These are phyloP conservation scores for Cryptomyrus ogoouensis DNA, from an alignment of 2,113 vertebrate genomes.

Conservation along the genomic window DNA sequence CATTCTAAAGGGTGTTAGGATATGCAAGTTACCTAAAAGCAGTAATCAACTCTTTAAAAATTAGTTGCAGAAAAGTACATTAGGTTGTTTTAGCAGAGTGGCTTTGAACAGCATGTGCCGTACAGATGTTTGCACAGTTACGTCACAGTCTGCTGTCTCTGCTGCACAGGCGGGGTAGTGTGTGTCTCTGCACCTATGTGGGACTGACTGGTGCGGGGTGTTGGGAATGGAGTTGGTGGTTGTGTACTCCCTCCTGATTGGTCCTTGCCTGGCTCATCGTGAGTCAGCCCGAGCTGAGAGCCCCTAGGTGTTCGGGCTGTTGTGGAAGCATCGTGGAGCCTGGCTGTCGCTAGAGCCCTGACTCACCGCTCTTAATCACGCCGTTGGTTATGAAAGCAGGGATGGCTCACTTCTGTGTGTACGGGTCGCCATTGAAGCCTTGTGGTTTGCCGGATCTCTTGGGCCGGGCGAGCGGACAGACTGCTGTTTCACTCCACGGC, in stretches of 20 bases:
- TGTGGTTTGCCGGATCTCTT: neutral
- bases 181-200: neutral
- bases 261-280: neutral
- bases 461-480: neutral
- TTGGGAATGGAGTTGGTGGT: neutral
- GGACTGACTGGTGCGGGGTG: neutral
- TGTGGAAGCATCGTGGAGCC: neutral
- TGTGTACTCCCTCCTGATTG: neutral
- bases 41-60: neutral
- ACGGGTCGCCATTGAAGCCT: neutral
- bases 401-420: neutral
- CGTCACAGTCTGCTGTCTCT: neutral
- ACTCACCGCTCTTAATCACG: neutral
- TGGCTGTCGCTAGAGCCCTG: neutral
- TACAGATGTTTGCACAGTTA: neutral
- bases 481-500: neutral
- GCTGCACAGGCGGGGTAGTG: neutral
- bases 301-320: neutral
- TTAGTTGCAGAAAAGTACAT: neutral
- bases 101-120: neutral
- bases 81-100: neutral
- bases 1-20: neutral
- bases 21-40: neutral
- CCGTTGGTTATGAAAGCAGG: neutral
- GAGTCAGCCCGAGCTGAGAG: neutral